Evolutionary conservation across 2,113 vertebrate species (phyloP).

Genomic region (Vulpes vulpes): DNA sequence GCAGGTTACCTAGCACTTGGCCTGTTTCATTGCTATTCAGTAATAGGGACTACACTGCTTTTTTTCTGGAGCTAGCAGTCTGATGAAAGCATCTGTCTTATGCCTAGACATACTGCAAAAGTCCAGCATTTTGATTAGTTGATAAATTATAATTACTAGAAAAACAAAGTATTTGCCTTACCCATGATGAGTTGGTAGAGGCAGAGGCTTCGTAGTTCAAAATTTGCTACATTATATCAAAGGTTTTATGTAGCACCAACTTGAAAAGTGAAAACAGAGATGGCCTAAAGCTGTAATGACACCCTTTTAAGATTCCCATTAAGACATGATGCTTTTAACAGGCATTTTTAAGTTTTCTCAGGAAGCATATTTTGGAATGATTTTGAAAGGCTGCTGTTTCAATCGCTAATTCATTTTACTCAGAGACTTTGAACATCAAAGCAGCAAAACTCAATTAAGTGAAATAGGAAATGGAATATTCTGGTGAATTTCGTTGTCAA

Average conservation of each 20-base stretch:
- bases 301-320: neutral
- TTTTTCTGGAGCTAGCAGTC: neutral
- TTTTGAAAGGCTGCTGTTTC: slow-evolving; percentile 16
- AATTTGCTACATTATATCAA: neutral
- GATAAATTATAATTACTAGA: neutral
- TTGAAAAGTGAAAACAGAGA: slow-evolving; percentile 48
- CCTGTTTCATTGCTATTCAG: neutral
- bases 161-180: slow-evolving; percentile 30
- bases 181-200: neutral
- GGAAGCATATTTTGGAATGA: neutral
- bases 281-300: neutral
- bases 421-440: slow-evolving; percentile 52
- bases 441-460: slow-evolving; percentile 61
- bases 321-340: neutral
- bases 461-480: slow-evolving; percentile 60
- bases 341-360: slow-evolving; percentile 42
- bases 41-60: neutral
- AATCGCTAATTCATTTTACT: slow-evolving; percentile 53
- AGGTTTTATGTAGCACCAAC: neutral
- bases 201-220: neutral
- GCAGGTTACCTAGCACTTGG: neutral
- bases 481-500: slow-evolving; percentile 53
- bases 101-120: neutral
- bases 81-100: neutral
- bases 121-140: neutral